These are phyloP conservation scores for Gallinago paraguaiae DNA, from an alignment of 2,113 vertebrate genomes.

Conservation along the genomic window DNA sequence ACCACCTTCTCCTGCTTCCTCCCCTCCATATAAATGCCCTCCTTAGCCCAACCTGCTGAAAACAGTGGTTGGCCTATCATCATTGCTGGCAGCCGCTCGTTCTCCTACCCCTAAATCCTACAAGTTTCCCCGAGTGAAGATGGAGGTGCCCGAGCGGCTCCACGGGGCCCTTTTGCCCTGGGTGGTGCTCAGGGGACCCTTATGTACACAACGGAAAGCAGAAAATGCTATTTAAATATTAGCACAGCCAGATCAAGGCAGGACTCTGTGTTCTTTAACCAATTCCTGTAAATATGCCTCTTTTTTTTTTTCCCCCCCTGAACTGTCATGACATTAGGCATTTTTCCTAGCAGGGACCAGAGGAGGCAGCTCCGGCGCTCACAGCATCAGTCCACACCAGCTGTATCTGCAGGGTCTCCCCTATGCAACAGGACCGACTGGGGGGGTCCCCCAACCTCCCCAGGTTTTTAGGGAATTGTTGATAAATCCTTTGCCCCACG, in stretches of 20 bases:
- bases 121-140: neutral
- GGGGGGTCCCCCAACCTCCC: neutral
- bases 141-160: neutral
- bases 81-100: rapidly evolving
- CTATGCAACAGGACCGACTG: rapidly evolving
- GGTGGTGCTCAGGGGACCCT: neutral
- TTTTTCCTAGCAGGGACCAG: neutral
- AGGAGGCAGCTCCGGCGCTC: neutral
- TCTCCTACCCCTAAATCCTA: neutral
- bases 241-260: neutral
- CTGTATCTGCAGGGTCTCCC: no score
- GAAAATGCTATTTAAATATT: neutral
- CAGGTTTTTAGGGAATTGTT: neutral
- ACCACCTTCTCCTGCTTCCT: neutral
- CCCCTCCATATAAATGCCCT: neutral
- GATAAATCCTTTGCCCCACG: rapidly evolving
- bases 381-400: neutral
- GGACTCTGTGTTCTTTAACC: neutral
- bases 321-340: neutral
- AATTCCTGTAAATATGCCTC: neutral
- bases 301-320: no score
- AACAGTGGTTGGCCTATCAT: rapidly evolving
- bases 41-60: neutral
- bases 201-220: neutral
- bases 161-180: neutral